Evolutionary conservation across 1,140 invertebrate genomes (phyloP), one percentile per base, ranked within the genome.

Genomic region (Cherax destructor): DNA sequence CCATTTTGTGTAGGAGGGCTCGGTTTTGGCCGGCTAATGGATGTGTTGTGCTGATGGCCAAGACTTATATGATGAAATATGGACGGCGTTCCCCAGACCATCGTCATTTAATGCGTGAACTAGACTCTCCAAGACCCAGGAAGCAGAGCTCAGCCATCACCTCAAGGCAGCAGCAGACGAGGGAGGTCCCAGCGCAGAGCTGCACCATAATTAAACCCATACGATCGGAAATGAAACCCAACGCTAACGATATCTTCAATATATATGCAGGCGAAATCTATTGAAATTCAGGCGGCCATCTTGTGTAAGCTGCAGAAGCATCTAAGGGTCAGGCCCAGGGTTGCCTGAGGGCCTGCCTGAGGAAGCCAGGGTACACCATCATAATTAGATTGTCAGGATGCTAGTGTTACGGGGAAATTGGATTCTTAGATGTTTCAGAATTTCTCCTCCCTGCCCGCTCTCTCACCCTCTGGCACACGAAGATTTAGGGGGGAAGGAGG

Each of bases 391-490:
- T 91, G 88, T 85, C 88, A 91, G 88, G 88, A 91, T 85, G 88
- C 88, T 91, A 91, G 83, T 91, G 88, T 91, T 91, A 85, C 88
- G n/a, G 56, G 83, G 88, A 91, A 91, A 91, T 91, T 91, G 88
- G 88, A 91, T 91, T 84, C 88, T 91, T 91, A 91, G 88, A 91
- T 91, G 88, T 91, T 91, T 91, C 88, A 91, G 88, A 91, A 91
- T 91, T 91, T 91, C 88, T 91, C 88, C 88, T 91, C 16, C 49
- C 61, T 24, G 9, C 81, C 69, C 61, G 69, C 61, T 47, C 61
- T 83, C 74, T 78, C 85, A n/a, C 85, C 49, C 50, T 77, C 85
- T 41, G 49, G 47, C 72, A 59, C 30, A 30, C 56, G 83, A 84
- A 84, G 83, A 84, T 84, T 72, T 69, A 61, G 65, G 6, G 18